Conservation (phyloP, 2,888 invertebrate genomes). For the Ophion obscuratus region DNA sequence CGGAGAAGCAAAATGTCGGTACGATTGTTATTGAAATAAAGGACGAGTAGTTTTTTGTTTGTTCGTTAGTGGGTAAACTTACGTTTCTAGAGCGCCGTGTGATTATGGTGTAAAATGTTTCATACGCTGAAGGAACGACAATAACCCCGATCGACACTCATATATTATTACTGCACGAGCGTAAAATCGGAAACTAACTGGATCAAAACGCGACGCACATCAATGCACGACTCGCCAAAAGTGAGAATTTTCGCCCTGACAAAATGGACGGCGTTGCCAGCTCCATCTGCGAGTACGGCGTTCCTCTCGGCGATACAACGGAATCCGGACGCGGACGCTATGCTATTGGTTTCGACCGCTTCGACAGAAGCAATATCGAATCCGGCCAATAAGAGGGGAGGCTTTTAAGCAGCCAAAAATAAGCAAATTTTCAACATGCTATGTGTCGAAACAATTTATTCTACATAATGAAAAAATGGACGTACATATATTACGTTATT, state of each 20-base stretch:
- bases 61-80: conserved; percentile 10
- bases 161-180: conserved; percentile 1
- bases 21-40: conserved; percentile 9
- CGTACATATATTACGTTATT: too few relatives aligned
- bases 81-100: conserved; percentile 18
- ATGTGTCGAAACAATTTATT: too few relatives aligned
- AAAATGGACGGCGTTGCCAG: conserved; percentile 9
- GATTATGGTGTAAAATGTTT: conserved; percentile 10
- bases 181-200: conserved; percentile 26
- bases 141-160: conserved; percentile 28
- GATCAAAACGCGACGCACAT: not conserved
- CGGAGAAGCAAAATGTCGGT: conserved; percentile 10
- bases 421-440: too few relatives aligned
- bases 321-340: not conserved
- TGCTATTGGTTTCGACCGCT: not conserved
- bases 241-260: not conserved
- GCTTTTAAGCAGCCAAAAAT: too few relatives aligned
- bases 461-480: too few relatives aligned
- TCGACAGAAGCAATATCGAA: too few relatives aligned
- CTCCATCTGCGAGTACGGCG: not conserved
- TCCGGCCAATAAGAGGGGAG: too few relatives aligned
- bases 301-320: not conserved
- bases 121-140: conserved; percentile 9
- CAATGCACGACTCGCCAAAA: not conserved
- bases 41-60: not conserved